Evolutionary conservation across 2,113 vertebrate species (phyloP), one percentile per base, ranked within the genome.

Genomic region (Seriola quinqueradiata): DNA sequence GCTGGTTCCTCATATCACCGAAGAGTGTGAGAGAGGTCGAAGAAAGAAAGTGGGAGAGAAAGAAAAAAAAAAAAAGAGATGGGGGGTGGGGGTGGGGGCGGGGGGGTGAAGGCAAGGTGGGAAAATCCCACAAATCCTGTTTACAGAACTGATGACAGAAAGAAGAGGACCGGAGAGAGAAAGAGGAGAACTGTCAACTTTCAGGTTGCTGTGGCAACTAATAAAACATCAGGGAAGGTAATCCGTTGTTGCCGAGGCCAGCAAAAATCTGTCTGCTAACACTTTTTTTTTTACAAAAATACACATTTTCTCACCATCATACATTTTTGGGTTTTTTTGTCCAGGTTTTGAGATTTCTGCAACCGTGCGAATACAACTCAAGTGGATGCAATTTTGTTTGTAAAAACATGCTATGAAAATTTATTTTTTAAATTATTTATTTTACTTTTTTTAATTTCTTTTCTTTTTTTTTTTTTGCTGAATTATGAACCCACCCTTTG

Each of bases 111-210:
- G 32, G 68, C 5, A 2, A 46, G 25, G 32, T 32, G n/a, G 54
- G 65, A 42, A 75, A 85, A 83, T 79, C 78, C 75, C 81, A 74
- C 67, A 46, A 79, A 87, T 78, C 60, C 65, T 63, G 75, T 85
- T 86, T 83, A 87, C 21, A 81, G 76, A 72, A n/a, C 66, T 3
- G 65, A 76, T 87, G 84, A 89, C 75, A 85, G 79, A 88, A 55
- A 60, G 65, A 84, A 72, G 64, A 79, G 73, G 38, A 70, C 61
- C 12, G 9, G 48, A 71, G 79, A 83, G 76, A 69, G 67, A 70
- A 54, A 83, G 42, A 79, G 63, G 42, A 79, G 63, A 74, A 74
- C 48, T 44, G 32, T 17, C 17, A 68, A 48, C 65, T 58, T 72
- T 79, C 38, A 57, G 59, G 74, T 81, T 83, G 46, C 73, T 16